Percentiles rank a stretch among this genome's conserved stretches.
phyloP scores from a whole-genome alignment of 2,113 vertebrate genomes.

The Tachysurus vachellii region DNA sequence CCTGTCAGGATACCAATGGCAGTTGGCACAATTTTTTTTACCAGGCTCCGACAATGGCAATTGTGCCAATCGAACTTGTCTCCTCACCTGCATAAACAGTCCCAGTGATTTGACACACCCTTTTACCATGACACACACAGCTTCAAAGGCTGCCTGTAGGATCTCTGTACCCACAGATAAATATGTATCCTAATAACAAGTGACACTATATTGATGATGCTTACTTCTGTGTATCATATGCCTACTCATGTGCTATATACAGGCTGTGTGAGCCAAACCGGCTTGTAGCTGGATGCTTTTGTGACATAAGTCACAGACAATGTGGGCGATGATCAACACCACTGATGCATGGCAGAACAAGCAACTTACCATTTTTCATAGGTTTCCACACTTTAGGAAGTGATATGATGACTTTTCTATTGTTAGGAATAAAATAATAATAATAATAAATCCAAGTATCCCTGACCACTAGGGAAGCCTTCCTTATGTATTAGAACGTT shows the following conservation, averaged over 20 bases:
- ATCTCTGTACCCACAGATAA: not conserved
- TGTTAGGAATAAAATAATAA: too few relatives aligned
- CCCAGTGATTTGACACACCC: not conserved
- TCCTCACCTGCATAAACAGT: not conserved
- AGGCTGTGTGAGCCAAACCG: not conserved
- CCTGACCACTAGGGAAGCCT: too few relatives aligned
- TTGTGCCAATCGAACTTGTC: not conserved
- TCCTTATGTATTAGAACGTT: too few relatives aligned
- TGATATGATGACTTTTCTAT: not conserved
- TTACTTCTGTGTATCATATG: not conserved
- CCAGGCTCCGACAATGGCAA: not conserved
- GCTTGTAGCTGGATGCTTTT: not conserved
- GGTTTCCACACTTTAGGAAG: not conserved
- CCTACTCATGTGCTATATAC: not conserved
- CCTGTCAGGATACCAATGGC: not conserved
- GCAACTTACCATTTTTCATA: not conserved
- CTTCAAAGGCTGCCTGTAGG: not conserved
- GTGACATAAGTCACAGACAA: too few relatives aligned
- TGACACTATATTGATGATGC: not conserved
- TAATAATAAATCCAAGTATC: too few relatives aligned
- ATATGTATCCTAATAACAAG: not conserved
- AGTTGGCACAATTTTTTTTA: not conserved
- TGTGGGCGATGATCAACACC: not conserved
- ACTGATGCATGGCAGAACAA: not conserved
- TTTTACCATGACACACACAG: not conserved